phyloP scores from a whole-genome alignment of 1,140 invertebrate species.

The Aphaenogaster rudis region DNA sequence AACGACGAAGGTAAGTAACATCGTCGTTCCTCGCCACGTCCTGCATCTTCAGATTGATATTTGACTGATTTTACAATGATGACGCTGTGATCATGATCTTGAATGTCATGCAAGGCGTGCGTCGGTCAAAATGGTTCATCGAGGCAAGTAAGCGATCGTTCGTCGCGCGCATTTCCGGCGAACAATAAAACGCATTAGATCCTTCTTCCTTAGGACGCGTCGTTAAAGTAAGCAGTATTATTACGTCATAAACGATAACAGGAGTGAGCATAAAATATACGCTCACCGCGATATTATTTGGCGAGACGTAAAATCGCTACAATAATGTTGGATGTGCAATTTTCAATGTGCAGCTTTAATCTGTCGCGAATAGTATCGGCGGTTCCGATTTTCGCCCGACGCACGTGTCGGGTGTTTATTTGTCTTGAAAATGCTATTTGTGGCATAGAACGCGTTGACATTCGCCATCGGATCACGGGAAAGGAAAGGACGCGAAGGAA shows the following conservation, averaged over 20 bases:
- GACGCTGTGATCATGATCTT: conserved; percentile 35
- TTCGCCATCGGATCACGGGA: conserved; percentile 30
- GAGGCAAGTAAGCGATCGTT: conserved; percentile 32
- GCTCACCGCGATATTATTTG: conserved; percentile 25
- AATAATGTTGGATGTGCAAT: conserved; percentile 43
- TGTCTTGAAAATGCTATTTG: conserved; percentile 7
- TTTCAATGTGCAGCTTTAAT: conserved; percentile 56
- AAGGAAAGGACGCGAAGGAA: conserved; percentile 21
- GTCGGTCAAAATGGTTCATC: conserved; percentile 18
- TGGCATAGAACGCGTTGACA: conserved; percentile 36
- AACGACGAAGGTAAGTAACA: conserved; percentile 43
- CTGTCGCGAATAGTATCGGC: conserved; percentile 32
- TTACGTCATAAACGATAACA: conserved; percentile 33
- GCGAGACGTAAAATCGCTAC: conserved; percentile 9
- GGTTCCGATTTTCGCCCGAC: conserved; percentile 21
- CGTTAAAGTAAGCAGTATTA: conserved; percentile 55
- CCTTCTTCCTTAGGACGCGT: conserved; percentile 36
- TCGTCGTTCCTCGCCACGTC: not conserved
- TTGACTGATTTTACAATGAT: conserved; percentile 32
- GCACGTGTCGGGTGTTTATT: conserved; percentile 1
- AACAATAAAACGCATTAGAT: not conserved
- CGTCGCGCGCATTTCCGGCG: conserved; percentile 7
- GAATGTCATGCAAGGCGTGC: not conserved
- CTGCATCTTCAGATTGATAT: not conserved
- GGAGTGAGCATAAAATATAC: not conserved